Percentiles rank a stretch among this genome's conserved stretches.
These are phyloP conservation scores for Epizoanthus illoricatus DNA, from an alignment of 92 coral and sea anemone species.

Conservation along the genomic window DNA sequence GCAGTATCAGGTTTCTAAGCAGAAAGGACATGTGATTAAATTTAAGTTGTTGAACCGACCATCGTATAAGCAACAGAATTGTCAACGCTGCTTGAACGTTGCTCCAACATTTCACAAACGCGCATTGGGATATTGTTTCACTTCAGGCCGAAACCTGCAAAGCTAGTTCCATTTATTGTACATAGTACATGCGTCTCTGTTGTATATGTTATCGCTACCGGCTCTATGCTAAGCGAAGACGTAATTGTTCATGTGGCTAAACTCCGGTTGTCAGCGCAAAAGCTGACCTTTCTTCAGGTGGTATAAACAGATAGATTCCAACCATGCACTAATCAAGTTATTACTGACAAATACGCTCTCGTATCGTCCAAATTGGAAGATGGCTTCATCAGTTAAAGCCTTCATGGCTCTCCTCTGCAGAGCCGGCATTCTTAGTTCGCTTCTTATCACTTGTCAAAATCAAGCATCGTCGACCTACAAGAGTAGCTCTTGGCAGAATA, in stretches of 20 bases:
- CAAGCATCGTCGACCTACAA: conserved; percentile 2
- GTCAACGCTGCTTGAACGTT: too few species aligned
- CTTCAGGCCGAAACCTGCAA: too few species aligned
- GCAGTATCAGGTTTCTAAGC: too few species aligned
- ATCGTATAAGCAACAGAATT: too few species aligned
- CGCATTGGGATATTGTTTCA: too few species aligned
- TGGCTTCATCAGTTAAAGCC: conserved; percentile 22
- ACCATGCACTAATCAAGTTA: neutral
- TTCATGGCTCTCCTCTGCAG: conserved; percentile 14
- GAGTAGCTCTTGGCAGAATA: neutral
- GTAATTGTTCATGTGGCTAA: neutral
- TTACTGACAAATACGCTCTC: neutral
- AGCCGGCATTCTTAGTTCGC: neutral
- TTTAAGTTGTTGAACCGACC: too few species aligned
- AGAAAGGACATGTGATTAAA: too few species aligned
- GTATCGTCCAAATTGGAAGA: conserved; percentile 32
- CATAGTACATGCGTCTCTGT: neutral
- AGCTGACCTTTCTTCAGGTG: neutral
- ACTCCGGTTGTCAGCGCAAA: neutral
- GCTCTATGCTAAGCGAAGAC: too few species aligned
- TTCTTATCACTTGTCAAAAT: conserved; percentile 18
- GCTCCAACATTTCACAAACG: too few species aligned
- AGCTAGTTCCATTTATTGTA: neutral
- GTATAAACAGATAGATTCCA: too few species aligned
- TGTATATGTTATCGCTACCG: neutral